phyloP scores from a whole-genome alignment of 2,113 vertebrate genomes.

The Mus pahari region DNA sequence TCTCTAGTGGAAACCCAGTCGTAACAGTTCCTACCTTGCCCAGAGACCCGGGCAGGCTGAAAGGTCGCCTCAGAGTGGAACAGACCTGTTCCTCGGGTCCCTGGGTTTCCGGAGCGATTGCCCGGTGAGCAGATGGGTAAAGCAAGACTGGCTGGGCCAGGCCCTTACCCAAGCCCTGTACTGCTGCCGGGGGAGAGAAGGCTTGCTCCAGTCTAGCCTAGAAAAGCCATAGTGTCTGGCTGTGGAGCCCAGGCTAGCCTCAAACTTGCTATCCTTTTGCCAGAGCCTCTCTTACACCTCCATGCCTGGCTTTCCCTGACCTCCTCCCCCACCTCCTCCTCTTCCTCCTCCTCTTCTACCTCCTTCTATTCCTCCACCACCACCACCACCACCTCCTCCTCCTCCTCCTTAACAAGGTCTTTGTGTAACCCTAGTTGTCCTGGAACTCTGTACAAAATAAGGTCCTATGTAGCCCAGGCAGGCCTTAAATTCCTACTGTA shows the following conservation, averaged over 20 bases:
- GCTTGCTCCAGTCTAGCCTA: not conserved
- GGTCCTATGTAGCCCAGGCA: not conserved
- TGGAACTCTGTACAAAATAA: not conserved
- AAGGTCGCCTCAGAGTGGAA: not conserved
- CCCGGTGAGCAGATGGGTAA: not conserved
- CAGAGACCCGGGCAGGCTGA: not conserved
- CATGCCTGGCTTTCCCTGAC: not conserved
- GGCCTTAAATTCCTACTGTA: not conserved
- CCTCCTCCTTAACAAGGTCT: not conserved
- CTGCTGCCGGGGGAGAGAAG: not conserved
- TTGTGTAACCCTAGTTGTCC: not conserved
- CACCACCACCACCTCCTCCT: too few relatives aligned
- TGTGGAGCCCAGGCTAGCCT: not conserved
- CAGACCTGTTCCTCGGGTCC: not conserved
- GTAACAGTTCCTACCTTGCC: not conserved
- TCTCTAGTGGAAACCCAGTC: not conserved
- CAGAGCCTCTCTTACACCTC: not conserved
- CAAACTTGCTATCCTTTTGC: not conserved
- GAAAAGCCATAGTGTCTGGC: too few relatives aligned
- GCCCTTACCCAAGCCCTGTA: not conserved
- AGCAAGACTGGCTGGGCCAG: not conserved
- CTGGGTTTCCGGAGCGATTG: not conserved
- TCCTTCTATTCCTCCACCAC: too few relatives aligned
- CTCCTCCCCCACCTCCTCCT: too few relatives aligned
- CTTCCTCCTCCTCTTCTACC: too few relatives aligned